phyloP scores from a whole-genome alignment of 2,888 invertebrate genomes.

The Drosophila paranaensis region DNA sequence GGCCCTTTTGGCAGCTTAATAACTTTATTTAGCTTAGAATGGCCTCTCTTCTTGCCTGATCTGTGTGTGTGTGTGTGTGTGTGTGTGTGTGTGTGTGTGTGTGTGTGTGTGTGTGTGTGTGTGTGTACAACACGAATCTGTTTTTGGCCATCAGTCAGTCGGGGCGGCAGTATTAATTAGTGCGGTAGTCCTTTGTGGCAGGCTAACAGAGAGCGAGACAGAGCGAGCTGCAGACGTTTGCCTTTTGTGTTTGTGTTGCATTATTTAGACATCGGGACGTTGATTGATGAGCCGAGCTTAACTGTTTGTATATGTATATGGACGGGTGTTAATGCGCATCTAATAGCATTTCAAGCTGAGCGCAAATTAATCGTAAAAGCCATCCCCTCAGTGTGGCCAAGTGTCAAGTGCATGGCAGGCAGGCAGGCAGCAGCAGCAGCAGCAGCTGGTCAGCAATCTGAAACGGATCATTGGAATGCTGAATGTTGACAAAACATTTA shows the following conservation, averaged over 20 bases:
- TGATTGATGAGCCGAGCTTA: conserved; percentile 63
- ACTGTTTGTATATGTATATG: conserved; percentile 10
- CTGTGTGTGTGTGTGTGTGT: conserved; percentile 18
- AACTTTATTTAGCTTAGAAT: conserved; percentile 77
- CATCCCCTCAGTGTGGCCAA: conserved; percentile 14
- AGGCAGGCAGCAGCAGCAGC: not conserved
- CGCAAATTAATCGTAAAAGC: conserved; percentile 39
- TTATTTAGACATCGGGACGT: conserved; percentile 78
- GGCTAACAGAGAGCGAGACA: conserved; percentile 14
- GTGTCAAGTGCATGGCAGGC: conserved; percentile 8
- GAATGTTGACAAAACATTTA: conserved; percentile 9
- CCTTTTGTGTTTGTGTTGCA: conserved; percentile 47
- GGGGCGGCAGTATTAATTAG: conserved; percentile 73
- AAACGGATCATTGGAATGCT: not conserved
- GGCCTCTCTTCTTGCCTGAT: conserved; percentile 8
- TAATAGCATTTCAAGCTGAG: conserved; percentile 60
- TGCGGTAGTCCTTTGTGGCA: conserved; percentile 77
- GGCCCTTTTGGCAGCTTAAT: conserved; percentile 59
- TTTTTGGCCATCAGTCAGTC: conserved; percentile 46
- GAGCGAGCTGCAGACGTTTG: conserved; percentile 17
- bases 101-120: conserved; percentile 16
- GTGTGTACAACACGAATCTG: conserved; percentile 39
- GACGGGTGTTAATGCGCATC: conserved; percentile 62
- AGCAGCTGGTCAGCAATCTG: not conserved
- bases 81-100: conserved; percentile 23